Evolutionary conservation across 2,113 vertebrate species (phyloP).

Genomic region (Apaloderma vittatum): DNA sequence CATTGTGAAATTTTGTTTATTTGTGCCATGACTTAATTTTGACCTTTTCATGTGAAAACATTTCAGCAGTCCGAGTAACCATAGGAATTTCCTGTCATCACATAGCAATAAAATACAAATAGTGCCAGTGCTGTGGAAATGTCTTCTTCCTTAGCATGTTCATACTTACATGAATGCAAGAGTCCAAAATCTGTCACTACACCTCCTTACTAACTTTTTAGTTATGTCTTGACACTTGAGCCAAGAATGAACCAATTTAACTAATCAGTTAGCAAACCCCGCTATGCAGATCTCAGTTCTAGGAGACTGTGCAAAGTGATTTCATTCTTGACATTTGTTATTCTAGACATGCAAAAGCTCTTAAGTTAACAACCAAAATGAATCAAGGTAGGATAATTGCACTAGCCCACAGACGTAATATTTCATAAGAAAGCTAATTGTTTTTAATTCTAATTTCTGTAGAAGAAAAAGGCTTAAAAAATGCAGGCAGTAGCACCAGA

Average conservation of each 20-base stretch:
- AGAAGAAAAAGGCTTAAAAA: not conserved
- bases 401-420: not conserved
- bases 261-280: not conserved
- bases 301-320: not conserved
- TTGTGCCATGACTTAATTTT: constrained; percentile 10
- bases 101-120: not conserved
- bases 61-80: not conserved
- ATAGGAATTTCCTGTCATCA: constrained; percentile 15
- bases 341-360: constrained; percentile 21
- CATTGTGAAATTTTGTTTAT: not conserved
- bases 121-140: not conserved
- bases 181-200: not conserved
- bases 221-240: not conserved
- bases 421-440: constrained; percentile 11
- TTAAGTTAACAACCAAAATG: constrained; percentile 17
- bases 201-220: not conserved
- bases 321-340: not conserved
- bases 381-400: not conserved
- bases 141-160: not conserved
- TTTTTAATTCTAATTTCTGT: constrained; percentile 23
- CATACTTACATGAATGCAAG: not conserved
- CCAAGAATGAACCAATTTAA: not conserved
- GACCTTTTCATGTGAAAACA: constrained; percentile 21
- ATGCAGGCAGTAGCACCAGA: not conserved
- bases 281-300: not conserved